Evolutionary conservation across 1,140 invertebrate species (phyloP), one percentile per base, ranked within the genome.

Genomic region (Zelostemma sp.): DNA sequence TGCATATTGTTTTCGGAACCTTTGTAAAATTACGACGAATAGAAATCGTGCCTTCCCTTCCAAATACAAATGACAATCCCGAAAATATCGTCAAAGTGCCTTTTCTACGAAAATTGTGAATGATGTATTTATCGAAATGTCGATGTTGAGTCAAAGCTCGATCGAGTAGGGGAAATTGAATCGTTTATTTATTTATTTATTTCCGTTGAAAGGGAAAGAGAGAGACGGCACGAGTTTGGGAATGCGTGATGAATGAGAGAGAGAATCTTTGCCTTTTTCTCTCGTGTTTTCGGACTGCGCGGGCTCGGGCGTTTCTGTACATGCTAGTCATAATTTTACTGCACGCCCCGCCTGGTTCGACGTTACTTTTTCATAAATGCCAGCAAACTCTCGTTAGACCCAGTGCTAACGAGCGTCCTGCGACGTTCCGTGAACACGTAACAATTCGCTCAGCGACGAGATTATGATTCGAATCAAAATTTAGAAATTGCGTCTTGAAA

Each of bases 251-350:
- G 6, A 35, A n/a, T n/a, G 33, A 2, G n/a, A 17, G 16, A 46
- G 43, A 46, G 12, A 19, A 46, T 4, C 17, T 11, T 11, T 1
- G 43, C 11, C 43, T 46, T 46, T 46, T 46, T 21, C 19, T 15
- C 15, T 17, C 17, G 9, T 46, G n/a, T 6, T 19, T 19, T 50
- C 28, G 48, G 15, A 28, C n/a, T 16, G 17, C 14, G 18, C 19
- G 33, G 56, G 41, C 17, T 53, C 38, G 64, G 60, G 56, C 53
- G 47, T 73, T 74, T 74, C 72, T 77, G 70, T 74, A 72, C 74
- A 79, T 79, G 74, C 77, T 79, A 79, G 77, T 79, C 77, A 79
- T 75, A 74, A 71, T 72, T 67, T 64, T 75, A 68, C 61, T 56
- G 56, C 50, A 38, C 43, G 21, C 48, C 45, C 57, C 40, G 40